These are phyloP conservation scores for Rissa tridactyla DNA, from an alignment of 2,113 vertebrate species.

Conservation along the genomic window DNA sequence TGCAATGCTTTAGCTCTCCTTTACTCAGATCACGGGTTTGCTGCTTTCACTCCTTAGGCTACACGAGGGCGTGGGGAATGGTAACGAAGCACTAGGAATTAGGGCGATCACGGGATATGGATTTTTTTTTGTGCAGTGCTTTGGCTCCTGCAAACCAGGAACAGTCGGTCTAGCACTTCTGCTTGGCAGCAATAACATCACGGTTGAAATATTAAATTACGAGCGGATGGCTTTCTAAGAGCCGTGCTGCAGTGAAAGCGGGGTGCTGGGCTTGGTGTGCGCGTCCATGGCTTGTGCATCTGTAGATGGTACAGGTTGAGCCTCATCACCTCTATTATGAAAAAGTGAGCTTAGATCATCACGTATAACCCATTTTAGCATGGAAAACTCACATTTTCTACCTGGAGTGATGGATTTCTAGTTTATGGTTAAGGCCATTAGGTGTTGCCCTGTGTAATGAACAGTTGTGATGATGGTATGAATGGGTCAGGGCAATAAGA, in stretches of 20 bases:
- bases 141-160: not conserved
- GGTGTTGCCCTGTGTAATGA: not conserved
- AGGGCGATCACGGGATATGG: not conserved
- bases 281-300: rapidly evolving
- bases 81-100: not conserved
- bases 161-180: not conserved
- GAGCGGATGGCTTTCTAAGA: not conserved
- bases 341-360: not conserved
- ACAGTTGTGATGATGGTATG: rapidly evolving
- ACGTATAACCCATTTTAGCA: not conserved
- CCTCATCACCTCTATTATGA: not conserved
- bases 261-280: not conserved
- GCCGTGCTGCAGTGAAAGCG: not conserved
- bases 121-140: not conserved
- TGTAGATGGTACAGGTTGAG: not conserved
- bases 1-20: not conserved
- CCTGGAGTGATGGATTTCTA: not conserved
- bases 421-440: not conserved
- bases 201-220: not conserved
- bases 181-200: not conserved
- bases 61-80: rapidly evolving
- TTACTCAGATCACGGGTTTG: not conserved
- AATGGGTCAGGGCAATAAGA: not conserved
- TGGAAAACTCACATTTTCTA: not conserved
- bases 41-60: not conserved